Base-by-base conservation (phyloP, 2,797 vertebrate genomes). In the Silurus lanzhouensis region DNA sequence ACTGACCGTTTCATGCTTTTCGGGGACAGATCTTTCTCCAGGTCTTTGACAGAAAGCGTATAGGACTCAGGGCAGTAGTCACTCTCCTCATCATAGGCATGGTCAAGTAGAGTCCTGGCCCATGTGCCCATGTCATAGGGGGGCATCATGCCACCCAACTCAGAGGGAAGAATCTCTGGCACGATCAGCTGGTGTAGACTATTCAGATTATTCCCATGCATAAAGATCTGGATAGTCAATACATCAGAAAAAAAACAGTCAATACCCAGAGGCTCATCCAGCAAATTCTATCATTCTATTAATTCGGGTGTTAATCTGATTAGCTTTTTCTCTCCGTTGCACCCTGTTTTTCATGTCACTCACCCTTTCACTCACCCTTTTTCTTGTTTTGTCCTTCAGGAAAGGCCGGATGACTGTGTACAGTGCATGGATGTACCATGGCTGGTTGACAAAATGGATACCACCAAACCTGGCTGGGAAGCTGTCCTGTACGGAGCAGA, bases 371-470 rank as follows among this genome's bases (percentile, higher is more conserved):
- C 93, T 92, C 92, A 99, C 98, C 97, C 98, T 96, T 95, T 99
- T 99, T 88, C 98, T 95, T 89, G 98, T 99, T 94, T 99, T 99
- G 95, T 99, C 98, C 90, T 99, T 99, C 85, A 99, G 94, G 92
- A 99, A 99, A 78, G 98, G 98, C 9, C 98, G 92, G 87, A 99
- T 99, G 90, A 99, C 97, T 20, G 98, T 99, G 93, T 99, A 99
- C 44, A 99, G 94, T 46, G 98, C 98, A 77, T 99, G 98, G 92
- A 99, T 99, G 92, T 99, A 99, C 98, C 98, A 99, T 0, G 98
- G 98, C 89, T 99, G 98, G 91, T 99, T 99, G 91, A 99, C 98
- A 81, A 99, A 99, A 95, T 99, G 98, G 93, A 99, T 99, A 84
- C 98, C 98, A 94, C 98, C 98, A 86, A 99, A 99, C 17, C 98